phyloP scores from a whole-genome alignment of 2,888 invertebrate genomes.

The Apodemia hepburni region DNA sequence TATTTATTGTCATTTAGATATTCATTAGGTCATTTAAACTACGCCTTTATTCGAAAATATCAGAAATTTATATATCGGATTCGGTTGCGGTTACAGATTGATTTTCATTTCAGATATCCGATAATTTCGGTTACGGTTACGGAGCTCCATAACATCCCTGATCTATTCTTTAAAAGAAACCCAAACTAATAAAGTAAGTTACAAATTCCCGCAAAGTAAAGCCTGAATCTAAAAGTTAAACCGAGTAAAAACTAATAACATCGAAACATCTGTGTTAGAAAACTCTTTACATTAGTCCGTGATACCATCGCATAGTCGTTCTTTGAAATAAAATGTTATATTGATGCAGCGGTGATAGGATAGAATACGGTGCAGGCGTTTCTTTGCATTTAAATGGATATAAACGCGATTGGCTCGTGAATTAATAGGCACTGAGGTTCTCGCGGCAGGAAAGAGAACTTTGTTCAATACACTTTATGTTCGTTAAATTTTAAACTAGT shows the following conservation, averaged over 20 bases:
- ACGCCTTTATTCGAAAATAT: too few relatives aligned
- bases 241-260: neutral
- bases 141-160: too few relatives aligned
- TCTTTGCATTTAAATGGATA: constrained; percentile 11
- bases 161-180: too few relatives aligned
- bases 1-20: too few relatives aligned
- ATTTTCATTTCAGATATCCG: too few relatives aligned
- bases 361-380: constrained; percentile 3
- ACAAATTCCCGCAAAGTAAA: neutral
- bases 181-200: too few relatives aligned
- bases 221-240: neutral
- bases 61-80: too few relatives aligned
- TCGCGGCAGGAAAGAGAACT: neutral
- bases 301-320: neutral
- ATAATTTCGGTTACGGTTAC: too few relatives aligned
- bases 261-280: neutral
- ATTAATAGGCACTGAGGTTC: constrained; percentile 5
- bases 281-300: neutral
- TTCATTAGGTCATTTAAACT: too few relatives aligned
- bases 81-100: too few relatives aligned
- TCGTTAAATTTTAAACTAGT: neutral
- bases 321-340: constrained; percentile 8
- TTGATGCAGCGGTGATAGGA: neutral
- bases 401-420: constrained; percentile 9
- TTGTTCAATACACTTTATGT: neutral